Evolutionary conservation across 2,888 invertebrate genomes (phyloP).

Genomic region (Coenonympha arcania): DNA sequence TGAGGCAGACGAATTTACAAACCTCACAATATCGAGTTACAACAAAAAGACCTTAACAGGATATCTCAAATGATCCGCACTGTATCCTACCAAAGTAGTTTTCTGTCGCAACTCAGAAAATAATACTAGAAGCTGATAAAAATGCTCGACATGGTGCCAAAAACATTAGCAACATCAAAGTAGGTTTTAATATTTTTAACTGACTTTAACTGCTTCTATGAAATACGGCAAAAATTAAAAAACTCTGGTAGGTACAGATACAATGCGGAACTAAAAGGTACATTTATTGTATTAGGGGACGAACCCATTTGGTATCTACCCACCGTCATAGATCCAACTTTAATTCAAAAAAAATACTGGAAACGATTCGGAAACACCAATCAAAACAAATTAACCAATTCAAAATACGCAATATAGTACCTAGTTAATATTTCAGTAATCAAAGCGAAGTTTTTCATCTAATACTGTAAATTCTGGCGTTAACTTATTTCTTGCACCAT

Average conservation of each 20-base stretch:
- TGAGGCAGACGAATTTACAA: too few species aligned
- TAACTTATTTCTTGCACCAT: too few species aligned
- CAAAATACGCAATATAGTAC: too few species aligned
- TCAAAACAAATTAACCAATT: too few species aligned
- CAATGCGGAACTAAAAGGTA: slow-evolving; percentile 16
- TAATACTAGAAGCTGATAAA: slow-evolving; percentile 1
- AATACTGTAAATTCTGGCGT: too few species aligned
- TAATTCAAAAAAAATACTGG: background rate
- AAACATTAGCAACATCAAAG: background rate
- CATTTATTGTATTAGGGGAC: background rate
- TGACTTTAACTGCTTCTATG: too few species aligned
- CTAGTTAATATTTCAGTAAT: too few species aligned
- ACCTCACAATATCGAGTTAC: too few species aligned
- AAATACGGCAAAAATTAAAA: slow-evolving; percentile 12
- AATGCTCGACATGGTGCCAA: slow-evolving; percentile 2
- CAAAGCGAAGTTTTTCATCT: too few species aligned
- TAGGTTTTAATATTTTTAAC: background rate
- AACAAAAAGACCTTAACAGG: too few species aligned
- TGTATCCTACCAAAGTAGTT: slow-evolving; percentile 19
- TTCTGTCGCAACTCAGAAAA: background rate
- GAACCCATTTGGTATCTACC: background rate
- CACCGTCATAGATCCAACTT: background rate
- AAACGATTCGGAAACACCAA: background rate
- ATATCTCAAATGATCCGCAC: slow-evolving; percentile 23
- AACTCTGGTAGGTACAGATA: slow-evolving; percentile 15